phyloP scores from a whole-genome alignment of 2,888 invertebrate species.

The Cryptus armator region DNA sequence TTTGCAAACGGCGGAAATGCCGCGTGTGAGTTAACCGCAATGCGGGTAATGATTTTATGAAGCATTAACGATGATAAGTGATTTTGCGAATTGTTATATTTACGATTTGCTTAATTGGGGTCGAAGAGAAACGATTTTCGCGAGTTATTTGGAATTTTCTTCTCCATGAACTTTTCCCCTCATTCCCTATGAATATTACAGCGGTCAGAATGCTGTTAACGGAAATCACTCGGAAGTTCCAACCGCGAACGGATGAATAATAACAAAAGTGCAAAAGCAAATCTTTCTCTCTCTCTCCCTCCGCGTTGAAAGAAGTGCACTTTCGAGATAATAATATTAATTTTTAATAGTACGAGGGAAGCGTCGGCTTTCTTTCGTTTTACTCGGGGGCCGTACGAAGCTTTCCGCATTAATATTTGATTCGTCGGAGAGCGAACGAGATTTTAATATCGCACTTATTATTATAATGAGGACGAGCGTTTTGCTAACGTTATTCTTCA shows the following conservation, averaged over 20 bases:
- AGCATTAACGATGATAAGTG: no score
- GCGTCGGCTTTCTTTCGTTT: background rate
- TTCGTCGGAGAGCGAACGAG: slow-evolving; percentile 11
- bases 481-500: background rate
- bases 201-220: background rate
- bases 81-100: no score
- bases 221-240: background rate
- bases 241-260: background rate
- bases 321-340: background rate
- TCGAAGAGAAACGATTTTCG: background rate
- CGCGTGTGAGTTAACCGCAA: no score
- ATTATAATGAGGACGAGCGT: slow-evolving; percentile 13
- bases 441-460: slow-evolving; percentile 26
- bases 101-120: no score
- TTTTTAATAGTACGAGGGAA: background rate
- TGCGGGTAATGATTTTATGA: no score
- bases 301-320: background rate
- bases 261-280: background rate
- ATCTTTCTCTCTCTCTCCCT: no score
- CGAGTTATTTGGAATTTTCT: background rate
- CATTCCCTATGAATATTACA: background rate
- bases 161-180: background rate
- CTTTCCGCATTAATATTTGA: slow-evolving; percentile 33
- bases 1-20: no score
- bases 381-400: background rate